phyloP scores from a whole-genome alignment of 2,113 vertebrate genomes.

The Megalops atlanticus region DNA sequence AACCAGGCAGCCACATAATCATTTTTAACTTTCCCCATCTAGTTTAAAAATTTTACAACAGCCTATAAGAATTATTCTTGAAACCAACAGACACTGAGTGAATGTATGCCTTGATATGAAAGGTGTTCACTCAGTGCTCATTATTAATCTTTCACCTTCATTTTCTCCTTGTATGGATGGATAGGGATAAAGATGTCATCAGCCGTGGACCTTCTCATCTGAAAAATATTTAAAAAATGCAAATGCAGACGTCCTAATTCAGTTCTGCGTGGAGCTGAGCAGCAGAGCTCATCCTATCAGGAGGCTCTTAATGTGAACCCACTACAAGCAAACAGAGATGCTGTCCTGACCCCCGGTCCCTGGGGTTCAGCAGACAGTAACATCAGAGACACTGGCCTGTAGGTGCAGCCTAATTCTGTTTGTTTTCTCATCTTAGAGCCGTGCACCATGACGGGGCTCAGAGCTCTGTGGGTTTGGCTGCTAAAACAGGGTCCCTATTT shows the following conservation, averaged over 20 bases:
- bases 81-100: not conserved
- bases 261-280: too few species aligned
- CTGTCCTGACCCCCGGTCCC: not conserved
- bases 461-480: not conserved
- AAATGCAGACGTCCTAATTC: not conserved
- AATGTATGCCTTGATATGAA: not conserved
- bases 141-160: not conserved
- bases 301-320: not conserved
- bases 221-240: not conserved
- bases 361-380: not conserved
- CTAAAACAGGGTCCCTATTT: not conserved
- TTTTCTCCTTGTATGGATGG: not conserved
- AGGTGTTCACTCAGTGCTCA: not conserved
- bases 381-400: not conserved
- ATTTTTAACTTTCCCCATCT: too few species aligned
- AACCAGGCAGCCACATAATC: too few species aligned
- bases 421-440: not conserved
- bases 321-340: not conserved
- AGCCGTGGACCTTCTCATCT: not conserved
- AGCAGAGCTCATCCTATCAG: too few species aligned
- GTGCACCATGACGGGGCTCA: not conserved
- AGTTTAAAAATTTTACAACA: too few species aligned
- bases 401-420: not conserved
- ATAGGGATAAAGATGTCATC: not conserved
- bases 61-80: too few species aligned